Conservation (phyloP, 2,113 vertebrate species). For the Equus quagga region DNA sequence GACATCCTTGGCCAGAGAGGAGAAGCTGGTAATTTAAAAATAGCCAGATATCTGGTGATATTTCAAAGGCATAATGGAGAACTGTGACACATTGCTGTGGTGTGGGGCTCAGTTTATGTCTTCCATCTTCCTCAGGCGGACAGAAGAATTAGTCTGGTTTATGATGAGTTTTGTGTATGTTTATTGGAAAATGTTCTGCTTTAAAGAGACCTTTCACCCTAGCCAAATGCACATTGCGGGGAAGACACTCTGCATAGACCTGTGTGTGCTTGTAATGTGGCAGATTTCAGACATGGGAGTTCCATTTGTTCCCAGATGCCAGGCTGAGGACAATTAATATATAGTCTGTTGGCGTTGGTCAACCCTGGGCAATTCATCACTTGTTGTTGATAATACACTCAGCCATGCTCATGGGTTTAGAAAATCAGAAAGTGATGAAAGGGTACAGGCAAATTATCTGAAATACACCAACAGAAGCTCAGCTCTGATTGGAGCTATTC, state of each 20-base stretch:
- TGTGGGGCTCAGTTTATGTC: conserved; percentile 74
- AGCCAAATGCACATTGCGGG: neutral
- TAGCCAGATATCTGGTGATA: conserved; percentile 80
- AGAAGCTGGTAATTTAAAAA: conserved; percentile 83
- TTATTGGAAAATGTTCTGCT: conserved; percentile 71
- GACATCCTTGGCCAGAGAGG: conserved; percentile 78
- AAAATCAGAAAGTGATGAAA: neutral
- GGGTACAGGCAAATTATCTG: neutral
- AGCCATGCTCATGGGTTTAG: neutral
- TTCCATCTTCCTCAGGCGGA: conserved; percentile 75
- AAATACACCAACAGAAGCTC: neutral
- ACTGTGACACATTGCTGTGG: conserved; percentile 36
- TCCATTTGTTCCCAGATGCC: neutral
- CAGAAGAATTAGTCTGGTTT: conserved; percentile 76
- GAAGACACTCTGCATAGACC: neutral
- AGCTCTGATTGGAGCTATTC: neutral
- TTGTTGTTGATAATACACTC: neutral
- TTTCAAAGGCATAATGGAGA: conserved; percentile 79
- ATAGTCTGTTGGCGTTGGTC: neutral
- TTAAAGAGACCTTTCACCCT: conserved; percentile 62
- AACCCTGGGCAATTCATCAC: neutral
- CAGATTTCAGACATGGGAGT: neutral
- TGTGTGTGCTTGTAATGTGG: neutral
- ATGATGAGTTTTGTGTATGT: conserved; percentile 68
- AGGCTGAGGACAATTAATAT: neutral